These are phyloP conservation scores for Sapajus apella DNA, from an alignment of 2,113 vertebrate genomes.

Conservation along the genomic window DNA sequence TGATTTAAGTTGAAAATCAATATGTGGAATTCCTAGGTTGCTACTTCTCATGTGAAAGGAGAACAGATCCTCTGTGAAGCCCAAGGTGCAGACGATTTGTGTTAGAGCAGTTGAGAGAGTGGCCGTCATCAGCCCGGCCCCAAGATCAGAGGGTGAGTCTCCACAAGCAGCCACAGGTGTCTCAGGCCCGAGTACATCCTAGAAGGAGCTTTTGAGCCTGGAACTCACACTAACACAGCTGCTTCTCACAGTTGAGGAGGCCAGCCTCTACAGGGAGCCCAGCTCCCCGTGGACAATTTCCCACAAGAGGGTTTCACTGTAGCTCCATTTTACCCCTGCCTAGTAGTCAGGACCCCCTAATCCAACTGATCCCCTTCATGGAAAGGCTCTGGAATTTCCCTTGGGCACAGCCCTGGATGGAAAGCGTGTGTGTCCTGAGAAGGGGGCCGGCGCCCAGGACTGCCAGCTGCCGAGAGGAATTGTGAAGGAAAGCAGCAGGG, in stretches of 20 bases:
- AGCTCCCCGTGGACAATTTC: neutral
- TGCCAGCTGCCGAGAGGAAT: neutral
- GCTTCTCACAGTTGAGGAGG: neutral
- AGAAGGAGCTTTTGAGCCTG: neutral
- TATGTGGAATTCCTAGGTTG: neutral
- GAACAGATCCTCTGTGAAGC: neutral
- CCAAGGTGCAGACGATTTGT: neutral
- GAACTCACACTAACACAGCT: neutral
- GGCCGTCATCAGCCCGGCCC: neutral
- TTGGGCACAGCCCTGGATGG: neutral
- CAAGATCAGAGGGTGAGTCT: no score
- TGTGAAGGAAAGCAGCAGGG: rapidly evolving
- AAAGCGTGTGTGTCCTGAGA: neutral
- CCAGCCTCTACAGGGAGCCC: neutral
- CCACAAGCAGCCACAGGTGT: neutral
- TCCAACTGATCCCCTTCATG: neutral
- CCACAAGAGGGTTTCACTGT: neutral
- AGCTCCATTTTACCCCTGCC: neutral
- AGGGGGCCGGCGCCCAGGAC: neutral
- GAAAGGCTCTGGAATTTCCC: constrained; percentile 52
- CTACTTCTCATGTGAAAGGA: constrained; percentile 3
- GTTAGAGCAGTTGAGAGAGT: neutral
- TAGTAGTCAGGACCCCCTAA: neutral
- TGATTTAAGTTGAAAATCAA: constrained; percentile 9
- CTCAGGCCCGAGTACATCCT: neutral